Evolutionary conservation across 2,797 vertebrate species (phyloP).

Genomic region (Limnodromus scolopaceus): DNA sequence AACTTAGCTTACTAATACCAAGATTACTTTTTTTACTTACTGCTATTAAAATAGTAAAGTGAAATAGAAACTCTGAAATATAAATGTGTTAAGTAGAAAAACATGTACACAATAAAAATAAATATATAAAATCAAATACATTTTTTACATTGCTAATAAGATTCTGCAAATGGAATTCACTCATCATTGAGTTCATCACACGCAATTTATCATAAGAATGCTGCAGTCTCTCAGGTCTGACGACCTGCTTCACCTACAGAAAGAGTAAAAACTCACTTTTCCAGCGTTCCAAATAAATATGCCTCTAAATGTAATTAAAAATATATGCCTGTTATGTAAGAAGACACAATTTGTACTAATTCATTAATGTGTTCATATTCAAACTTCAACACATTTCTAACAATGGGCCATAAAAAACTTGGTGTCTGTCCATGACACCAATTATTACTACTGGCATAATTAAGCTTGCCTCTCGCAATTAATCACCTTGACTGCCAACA

Average conservation of each 20-base stretch:
- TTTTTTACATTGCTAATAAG: neutral
- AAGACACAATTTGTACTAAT: neutral
- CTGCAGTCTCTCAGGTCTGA: neutral
- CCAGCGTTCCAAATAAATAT: neutral
- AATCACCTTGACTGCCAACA: conserved; percentile 52
- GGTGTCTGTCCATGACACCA: neutral
- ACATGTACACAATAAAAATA: neutral
- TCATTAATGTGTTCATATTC: neutral
- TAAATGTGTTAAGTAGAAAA: neutral
- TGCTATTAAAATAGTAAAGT: neutral
- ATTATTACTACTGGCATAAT: conserved; percentile 9
- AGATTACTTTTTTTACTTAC: neutral
- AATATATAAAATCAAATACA: neutral
- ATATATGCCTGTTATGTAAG: neutral
- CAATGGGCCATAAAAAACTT: neutral
- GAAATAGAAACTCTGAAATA: neutral
- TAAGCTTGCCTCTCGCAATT: conserved; percentile 25
- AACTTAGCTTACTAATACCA: neutral
- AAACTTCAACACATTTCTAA: neutral
- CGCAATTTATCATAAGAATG: neutral
- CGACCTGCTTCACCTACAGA: neutral
- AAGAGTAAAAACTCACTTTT: neutral
- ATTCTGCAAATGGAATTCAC: neutral
- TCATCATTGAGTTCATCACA: neutral
- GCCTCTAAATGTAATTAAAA: neutral